Evolutionary conservation across 1,140 invertebrate species (phyloP).

Genomic region (Chionoecetes opilio): DNA sequence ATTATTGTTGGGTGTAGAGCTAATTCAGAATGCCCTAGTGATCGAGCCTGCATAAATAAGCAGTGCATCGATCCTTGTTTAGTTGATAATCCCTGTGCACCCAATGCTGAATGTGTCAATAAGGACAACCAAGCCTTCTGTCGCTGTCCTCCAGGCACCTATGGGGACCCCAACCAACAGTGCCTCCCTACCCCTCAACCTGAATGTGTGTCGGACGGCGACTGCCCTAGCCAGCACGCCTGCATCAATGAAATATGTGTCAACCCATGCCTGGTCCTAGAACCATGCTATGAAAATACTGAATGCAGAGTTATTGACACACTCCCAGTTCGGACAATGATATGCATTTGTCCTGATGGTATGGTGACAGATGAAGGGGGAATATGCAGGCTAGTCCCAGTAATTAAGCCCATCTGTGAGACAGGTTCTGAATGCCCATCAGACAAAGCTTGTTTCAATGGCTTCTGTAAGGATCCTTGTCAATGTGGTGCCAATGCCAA

Average conservation of each 20-base stretch:
- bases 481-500: constrained; percentile 83
- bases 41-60: constrained; percentile 92
- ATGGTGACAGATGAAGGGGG: constrained; percentile 89
- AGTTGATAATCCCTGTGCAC: constrained; percentile 89
- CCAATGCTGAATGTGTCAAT: constrained; percentile 90
- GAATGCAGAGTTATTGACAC: constrained; percentile 92
- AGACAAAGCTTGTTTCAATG: constrained; percentile 82
- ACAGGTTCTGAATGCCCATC: constrained; percentile 82
- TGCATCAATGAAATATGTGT: constrained; percentile 93
- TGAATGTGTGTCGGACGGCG: constrained; percentile 91
- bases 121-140: constrained; percentile 93
- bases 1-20: constrained; percentile 93
- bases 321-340: constrained; percentile 92
- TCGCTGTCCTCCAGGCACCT: constrained; percentile 88
- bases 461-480: constrained; percentile 82
- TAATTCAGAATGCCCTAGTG: constrained; percentile 93
- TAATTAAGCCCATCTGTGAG: constrained; percentile 80
- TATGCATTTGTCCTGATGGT: constrained; percentile 90
- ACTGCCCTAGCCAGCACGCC: constrained; percentile 91
- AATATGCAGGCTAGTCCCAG: constrained; percentile 87
- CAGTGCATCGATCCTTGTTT: constrained; percentile 94
- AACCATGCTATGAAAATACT: constrained; percentile 91
- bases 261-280: constrained; percentile 91
- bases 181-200: constrained; percentile 89
- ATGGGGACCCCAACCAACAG: constrained; percentile 92